Conservation (phyloP, 2,797 vertebrate genomes). For the Hydrophis major region DNA sequence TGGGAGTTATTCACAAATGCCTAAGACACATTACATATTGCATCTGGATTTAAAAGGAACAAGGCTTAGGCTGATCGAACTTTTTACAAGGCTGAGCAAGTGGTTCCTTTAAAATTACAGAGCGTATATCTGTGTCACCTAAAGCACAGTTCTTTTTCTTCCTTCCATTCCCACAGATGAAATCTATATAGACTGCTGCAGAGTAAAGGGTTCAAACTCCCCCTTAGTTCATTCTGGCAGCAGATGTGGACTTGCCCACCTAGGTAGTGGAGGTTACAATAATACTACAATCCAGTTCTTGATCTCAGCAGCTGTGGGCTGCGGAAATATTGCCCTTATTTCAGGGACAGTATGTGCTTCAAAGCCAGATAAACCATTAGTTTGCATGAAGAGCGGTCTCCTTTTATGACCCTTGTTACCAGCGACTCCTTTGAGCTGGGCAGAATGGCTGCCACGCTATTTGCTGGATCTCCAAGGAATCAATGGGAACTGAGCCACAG, state of each 20-base stretch:
- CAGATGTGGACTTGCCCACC: background rate
- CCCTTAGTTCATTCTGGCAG: background rate
- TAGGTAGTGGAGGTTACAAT: background rate
- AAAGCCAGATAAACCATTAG: background rate
- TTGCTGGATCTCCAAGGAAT: background rate
- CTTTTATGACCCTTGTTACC: background rate
- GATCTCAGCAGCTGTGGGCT: background rate
- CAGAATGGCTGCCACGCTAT: background rate
- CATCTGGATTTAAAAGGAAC: background rate
- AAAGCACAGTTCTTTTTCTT: background rate
- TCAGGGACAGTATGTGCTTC: background rate
- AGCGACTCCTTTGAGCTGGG: background rate
- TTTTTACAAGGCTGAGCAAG: background rate
- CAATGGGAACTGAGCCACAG: background rate
- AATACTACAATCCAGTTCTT: background rate
- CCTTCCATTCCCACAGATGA: background rate
- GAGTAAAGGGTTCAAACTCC: background rate
- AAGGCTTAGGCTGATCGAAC: background rate
- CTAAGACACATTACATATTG: background rate
- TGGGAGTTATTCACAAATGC: background rate
- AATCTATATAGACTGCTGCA: background rate
- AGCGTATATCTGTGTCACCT: background rate
- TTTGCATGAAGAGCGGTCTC: rapidly evolving
- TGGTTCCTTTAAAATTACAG: background rate
- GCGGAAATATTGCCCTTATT: background rate